Conservation (phyloP, 2,888 invertebrate species). For the Nomada flava region DNA sequence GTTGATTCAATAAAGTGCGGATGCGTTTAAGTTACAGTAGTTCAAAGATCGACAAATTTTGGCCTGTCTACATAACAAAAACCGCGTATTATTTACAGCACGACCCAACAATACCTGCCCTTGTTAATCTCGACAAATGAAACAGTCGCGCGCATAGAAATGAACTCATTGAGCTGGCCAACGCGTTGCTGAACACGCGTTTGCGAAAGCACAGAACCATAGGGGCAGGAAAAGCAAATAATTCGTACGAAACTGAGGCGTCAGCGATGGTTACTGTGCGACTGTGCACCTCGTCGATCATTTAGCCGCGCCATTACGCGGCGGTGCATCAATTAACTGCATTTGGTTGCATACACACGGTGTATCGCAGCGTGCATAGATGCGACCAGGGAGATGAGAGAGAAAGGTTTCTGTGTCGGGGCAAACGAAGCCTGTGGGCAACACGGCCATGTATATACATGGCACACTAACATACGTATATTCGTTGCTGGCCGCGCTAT, state of each 20-base stretch:
- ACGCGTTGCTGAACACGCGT: neutral
- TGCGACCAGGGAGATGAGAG: constrained; percentile 41
- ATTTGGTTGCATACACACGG: constrained; percentile 27
- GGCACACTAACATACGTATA: neutral
- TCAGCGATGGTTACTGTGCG: constrained; percentile 39
- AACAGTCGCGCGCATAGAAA: neutral
- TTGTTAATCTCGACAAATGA: neutral
- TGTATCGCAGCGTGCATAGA: constrained; percentile 21
- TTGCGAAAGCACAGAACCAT: neutral
- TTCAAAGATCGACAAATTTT: no score
- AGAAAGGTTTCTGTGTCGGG: constrained; percentile 76
- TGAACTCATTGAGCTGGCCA: neutral
- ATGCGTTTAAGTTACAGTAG: no score
- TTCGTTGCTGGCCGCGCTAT: constrained; percentile 34
- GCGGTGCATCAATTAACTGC: constrained; percentile 72
- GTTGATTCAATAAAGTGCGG: no score
- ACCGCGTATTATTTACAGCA: neutral
- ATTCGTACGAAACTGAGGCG: constrained; percentile 36
- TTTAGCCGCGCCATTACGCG: constrained; percentile 70
- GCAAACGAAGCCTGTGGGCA: constrained; percentile 67
- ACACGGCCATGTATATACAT: constrained; percentile 35
- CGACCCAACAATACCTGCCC: neutral
- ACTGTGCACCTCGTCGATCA: constrained; percentile 61
- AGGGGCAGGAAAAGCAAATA: constrained; percentile 14
- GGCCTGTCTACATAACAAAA: neutral